A percentile compares a stretch with the other conserved stretches of the same genome.
phyloP scores from a whole-genome alignment of 2,113 vertebrate genomes.

The Leucoraja erinaceus region DNA sequence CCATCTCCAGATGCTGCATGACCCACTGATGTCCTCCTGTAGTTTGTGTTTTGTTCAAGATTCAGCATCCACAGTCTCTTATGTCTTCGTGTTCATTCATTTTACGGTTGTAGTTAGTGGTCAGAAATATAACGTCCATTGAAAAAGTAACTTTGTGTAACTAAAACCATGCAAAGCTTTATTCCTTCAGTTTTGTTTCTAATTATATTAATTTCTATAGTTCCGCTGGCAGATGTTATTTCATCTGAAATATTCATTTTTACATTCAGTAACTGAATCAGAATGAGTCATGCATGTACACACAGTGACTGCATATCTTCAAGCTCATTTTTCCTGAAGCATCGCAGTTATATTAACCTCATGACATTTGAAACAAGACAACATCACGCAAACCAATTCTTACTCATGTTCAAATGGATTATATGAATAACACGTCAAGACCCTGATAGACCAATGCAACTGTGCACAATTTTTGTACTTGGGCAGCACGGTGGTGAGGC shows the following conservation, averaged over 20 bases:
- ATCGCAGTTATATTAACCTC: background rate
- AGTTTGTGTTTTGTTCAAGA: no score
- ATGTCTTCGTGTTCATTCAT: no score
- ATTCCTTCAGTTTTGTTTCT: background rate
- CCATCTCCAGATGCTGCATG: no score
- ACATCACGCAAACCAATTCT: background rate
- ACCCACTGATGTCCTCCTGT: no score
- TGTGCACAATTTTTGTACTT: background rate
- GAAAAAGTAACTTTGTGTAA: background rate
- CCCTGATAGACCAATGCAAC: background rate
- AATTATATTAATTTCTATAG: background rate
- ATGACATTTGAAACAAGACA: background rate
- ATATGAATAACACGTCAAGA: background rate
- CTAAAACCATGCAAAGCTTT: background rate
- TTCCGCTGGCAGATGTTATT: background rate
- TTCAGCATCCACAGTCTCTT: no score
- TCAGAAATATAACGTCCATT: background rate
- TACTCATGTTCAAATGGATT: background rate
- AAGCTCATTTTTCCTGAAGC: background rate
- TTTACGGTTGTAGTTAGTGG: background rate
- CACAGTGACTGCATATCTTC: background rate
- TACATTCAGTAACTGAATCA: background rate
- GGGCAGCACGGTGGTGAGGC: background rate
- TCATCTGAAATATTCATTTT: background rate
- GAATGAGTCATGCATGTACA: slow-evolving; percentile 11